phyloP scores from a whole-genome alignment of 2,113 vertebrate genomes.

The Perca fluviatilis region DNA sequence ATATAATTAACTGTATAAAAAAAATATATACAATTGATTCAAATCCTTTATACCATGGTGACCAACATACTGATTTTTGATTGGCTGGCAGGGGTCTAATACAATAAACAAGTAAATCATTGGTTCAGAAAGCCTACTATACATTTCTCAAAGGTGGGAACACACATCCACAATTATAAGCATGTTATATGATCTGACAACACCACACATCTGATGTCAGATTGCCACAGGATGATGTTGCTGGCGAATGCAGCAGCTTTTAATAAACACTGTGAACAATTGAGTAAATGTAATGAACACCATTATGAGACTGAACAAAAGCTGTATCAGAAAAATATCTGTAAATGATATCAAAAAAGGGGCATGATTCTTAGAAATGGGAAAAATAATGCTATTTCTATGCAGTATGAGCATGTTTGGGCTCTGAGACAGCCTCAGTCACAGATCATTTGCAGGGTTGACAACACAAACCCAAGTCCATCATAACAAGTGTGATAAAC shows the following conservation, averaged over 20 bases:
- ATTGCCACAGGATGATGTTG: neutral
- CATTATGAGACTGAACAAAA: neutral
- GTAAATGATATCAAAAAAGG: neutral
- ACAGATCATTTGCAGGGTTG: conserved; percentile 68
- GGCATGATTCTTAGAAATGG: neutral
- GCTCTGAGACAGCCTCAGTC: conserved; percentile 38
- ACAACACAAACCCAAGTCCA: conserved; percentile 65
- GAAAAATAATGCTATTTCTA: neutral
- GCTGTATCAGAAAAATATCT: neutral
- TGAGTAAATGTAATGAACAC: neutral
- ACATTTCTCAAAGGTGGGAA: neutral
- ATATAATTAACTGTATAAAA: no score
- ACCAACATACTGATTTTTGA: no score
- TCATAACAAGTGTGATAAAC: conserved; percentile 65
- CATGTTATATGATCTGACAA: neutral
- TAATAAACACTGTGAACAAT: neutral
- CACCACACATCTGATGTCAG: neutral
- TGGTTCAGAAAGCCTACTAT: neutral
- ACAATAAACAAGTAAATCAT: neutral
- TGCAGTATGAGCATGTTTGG: neutral
- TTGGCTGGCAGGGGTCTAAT: no score
- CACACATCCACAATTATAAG: neutral
- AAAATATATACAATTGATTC: neutral
- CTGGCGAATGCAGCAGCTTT: neutral
- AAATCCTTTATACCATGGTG: neutral